Evolutionary conservation across 2,797 vertebrate genomes (phyloP), one percentile per base, ranked within the genome.

Genomic region (Spea hammondii): DNA sequence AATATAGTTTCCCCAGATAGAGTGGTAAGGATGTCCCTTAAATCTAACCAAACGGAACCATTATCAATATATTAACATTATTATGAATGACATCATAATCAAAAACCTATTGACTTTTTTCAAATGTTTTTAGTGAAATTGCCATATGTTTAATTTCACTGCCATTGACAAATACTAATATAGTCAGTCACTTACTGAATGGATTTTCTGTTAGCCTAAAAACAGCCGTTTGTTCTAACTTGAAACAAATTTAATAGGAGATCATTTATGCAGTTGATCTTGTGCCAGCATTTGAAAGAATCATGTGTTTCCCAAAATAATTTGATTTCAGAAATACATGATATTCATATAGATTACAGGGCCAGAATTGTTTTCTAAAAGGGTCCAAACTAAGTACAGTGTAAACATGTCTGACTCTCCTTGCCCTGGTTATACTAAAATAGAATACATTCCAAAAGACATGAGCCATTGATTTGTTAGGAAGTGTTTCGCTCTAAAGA

Each of bases 171-270:
- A 83, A 85, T 17, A 84, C 55, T 84, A 75, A 80, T 84, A 62
- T 65, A 85, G 84, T 86, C 88, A 84, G 86, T 89, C 93, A 92
- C 93, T 94, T 90, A 92, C 93, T 95, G 89, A 96, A 95, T 94
- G 91, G 92, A 72, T 87, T 89, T 90, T 90, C 92, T 96, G 92
- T 90, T 88, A 88, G 85, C 83, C 83, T 89, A 90, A 90, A 87
- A 92, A 88, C 32, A 85, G 86, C 77, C 85, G 89, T 92, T 94
- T 94, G 91, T 94, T 89, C 88, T 86, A 85, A 74, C 32, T 72
- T 89, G 87, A 86, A 87, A 92, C 90, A 89, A 87, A 91, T 91
- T 87, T 89, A 93, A 93, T 91, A 83, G 88, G 91, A 84, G 80
- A 88, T 89, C 89, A 93, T 92, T 92, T 93, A 90, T 90, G 85